Evolutionary conservation across 1,140 invertebrate genomes (phyloP).

Genomic region (Asobara japonica): DNA sequence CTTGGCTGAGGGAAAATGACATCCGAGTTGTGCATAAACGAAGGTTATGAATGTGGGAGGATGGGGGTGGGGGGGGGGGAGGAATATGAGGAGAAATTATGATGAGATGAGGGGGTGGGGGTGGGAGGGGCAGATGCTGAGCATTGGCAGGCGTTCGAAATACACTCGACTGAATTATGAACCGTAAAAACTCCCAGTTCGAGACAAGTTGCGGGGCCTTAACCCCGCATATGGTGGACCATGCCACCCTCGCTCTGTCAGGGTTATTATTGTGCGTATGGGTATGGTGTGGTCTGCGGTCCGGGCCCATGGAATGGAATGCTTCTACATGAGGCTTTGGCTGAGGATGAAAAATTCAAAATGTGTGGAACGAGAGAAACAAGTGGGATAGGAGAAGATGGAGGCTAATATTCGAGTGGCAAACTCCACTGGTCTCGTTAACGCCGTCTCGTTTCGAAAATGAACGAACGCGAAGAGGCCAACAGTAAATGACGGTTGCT

Average conservation of each 20-base stretch:
- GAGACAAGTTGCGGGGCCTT: slow-evolving; percentile 55
- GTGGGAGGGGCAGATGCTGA: not conserved
- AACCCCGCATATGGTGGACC: slow-evolving; percentile 40
- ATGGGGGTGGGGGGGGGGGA: no score
- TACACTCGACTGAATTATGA: slow-evolving; percentile 66
- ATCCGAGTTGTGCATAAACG: slow-evolving; percentile 23
- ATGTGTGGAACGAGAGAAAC: not conserved
- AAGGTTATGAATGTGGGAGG: slow-evolving; percentile 2
- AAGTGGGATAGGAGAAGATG: slow-evolving; percentile 15
- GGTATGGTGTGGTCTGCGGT: slow-evolving; percentile 62
- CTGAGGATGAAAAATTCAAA: not conserved
- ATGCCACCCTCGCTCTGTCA: slow-evolving; percentile 52
- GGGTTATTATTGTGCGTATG: slow-evolving; percentile 61
- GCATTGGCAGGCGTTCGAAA: slow-evolving; percentile 65
- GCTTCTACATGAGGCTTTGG: slow-evolving; percentile 20
- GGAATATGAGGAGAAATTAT: not conserved
- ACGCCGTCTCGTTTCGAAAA: slow-evolving; percentile 46
- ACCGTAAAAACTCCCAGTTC: slow-evolving; percentile 63
- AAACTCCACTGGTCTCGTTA: slow-evolving; percentile 43
- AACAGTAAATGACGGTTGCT: slow-evolving; percentile 25
- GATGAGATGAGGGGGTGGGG: not conserved
- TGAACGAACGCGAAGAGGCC: slow-evolving; percentile 30
- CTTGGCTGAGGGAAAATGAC: not conserved
- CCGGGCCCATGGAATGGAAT: slow-evolving; percentile 40
- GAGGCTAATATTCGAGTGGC: slow-evolving; percentile 38